A percentile compares a stretch with the other conserved stretches of the same genome.
phyloP scores from a whole-genome alignment of 2,797 vertebrate genomes.

The Diglossa cyanea region DNA sequence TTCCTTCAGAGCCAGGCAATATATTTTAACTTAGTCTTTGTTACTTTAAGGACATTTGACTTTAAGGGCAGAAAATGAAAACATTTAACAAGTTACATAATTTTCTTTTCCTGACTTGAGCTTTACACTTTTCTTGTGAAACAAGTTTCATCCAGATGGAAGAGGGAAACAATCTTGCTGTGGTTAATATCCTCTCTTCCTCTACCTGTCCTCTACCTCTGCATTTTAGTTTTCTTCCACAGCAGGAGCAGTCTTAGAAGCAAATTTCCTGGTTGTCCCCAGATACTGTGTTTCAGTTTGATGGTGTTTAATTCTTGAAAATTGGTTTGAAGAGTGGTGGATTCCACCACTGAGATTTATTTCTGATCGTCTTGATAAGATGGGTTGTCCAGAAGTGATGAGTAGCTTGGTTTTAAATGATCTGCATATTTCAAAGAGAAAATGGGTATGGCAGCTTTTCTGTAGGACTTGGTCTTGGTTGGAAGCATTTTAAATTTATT shows the following conservation, averaged over 20 bases:
- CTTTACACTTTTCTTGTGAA: neutral
- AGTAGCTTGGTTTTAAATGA: neutral
- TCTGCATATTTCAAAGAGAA: slow-evolving; percentile 23
- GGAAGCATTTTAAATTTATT: slow-evolving; percentile 49
- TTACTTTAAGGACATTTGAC: neutral
- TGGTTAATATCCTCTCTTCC: neutral
- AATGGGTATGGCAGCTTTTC: neutral
- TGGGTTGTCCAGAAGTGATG: neutral
- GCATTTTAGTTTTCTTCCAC: neutral
- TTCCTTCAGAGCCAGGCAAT: neutral
- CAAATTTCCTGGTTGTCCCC: neutral
- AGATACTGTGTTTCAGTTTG: neutral
- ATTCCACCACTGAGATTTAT: neutral
- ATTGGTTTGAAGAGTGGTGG: neutral
- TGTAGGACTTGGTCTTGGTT: slow-evolving; percentile 11
- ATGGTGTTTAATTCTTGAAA: neutral
- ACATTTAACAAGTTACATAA: neutral
- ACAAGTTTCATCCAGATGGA: neutral
- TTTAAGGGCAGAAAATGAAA: neutral
- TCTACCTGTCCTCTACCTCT: neutral
- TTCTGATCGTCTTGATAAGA: neutral
- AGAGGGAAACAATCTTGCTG: neutral
- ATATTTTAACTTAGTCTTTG: neutral
- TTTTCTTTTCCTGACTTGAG: neutral
- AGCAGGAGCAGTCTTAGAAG: neutral